Conservation (phyloP, 2,797 vertebrate genomes). For the Pseudotriccus pelzelni region DNA sequence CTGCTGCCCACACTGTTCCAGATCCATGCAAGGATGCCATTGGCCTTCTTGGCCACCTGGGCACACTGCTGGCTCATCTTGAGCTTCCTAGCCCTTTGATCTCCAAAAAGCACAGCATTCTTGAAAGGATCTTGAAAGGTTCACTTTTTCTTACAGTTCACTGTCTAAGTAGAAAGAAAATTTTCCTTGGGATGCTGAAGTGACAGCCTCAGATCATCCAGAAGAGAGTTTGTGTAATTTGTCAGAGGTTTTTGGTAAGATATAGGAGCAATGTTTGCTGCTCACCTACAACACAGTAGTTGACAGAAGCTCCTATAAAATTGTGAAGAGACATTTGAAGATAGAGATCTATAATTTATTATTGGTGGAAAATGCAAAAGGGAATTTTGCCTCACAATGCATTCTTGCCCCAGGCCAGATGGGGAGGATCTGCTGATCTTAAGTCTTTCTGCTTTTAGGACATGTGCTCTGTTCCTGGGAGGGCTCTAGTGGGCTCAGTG, state of each 20-base stretch:
- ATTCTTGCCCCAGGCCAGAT: background rate
- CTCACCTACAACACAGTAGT: background rate
- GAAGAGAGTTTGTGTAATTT: background rate
- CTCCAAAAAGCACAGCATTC: background rate
- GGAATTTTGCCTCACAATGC: background rate
- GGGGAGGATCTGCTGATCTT: background rate
- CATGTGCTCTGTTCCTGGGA: background rate
- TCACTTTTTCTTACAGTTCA: background rate
- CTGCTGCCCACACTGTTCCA: too few species aligned
- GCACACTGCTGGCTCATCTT: too few species aligned
- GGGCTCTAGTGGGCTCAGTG: background rate
- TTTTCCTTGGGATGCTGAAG: background rate
- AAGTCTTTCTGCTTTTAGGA: background rate
- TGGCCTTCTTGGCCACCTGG: too few species aligned
- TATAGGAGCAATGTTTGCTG: background rate
- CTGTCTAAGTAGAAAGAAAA: background rate
- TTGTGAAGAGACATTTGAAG: background rate
- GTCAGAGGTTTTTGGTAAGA: accelerated
- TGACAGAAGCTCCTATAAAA: background rate
- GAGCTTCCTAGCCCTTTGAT: background rate
- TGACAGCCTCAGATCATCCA: background rate
- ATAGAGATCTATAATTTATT: background rate
- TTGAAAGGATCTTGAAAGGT: background rate
- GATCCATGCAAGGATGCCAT: too few species aligned
- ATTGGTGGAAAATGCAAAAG: background rate